Conservation (phyloP, 2,888 invertebrate genomes). For the Cheilosia vernalis region DNA sequence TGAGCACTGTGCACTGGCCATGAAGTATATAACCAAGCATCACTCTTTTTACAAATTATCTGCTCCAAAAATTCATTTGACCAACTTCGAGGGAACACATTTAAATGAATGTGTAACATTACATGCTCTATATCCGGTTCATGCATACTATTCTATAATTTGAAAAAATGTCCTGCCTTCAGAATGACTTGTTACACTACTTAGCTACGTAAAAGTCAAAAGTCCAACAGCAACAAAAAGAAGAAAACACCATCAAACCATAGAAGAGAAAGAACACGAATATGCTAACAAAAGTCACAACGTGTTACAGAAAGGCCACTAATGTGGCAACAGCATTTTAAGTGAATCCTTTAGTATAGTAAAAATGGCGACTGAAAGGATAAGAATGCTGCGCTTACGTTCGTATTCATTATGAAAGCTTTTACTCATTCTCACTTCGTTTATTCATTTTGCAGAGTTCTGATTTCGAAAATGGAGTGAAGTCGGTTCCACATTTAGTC, state of each 20-base stretch:
- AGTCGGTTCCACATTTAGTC: constrained; percentile 30
- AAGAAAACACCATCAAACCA: neutral
- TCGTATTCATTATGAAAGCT: constrained; percentile 71
- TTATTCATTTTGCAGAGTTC: constrained; percentile 48
- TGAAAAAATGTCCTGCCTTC: neutral
- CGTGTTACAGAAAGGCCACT: constrained; percentile 53
- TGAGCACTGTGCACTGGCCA: neutral
- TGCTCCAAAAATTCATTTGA: constrained; percentile 13
- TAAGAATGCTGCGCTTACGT: constrained; percentile 66
- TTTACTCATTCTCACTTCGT: constrained; percentile 73
- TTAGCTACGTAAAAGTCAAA: constrained; percentile 1
- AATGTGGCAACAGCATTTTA: constrained; percentile 50
- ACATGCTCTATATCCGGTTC: constrained; percentile 32
- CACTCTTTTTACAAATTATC: neutral
- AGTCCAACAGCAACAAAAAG: neutral
- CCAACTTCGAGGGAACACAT: neutral
- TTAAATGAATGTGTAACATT: neutral
- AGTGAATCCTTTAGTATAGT: constrained; percentile 56
- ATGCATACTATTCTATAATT: constrained; percentile 3
- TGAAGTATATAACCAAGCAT: neutral
- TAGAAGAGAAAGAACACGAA: constrained; percentile 5
- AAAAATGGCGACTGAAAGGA: constrained; percentile 53
- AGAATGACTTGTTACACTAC: constrained; percentile 14
- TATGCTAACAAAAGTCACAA: constrained; percentile 22
- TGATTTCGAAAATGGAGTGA: constrained; percentile 46